Base-by-base conservation (phyloP, 1,140 invertebrate genomes). In the Ctenoplectra terminalis region DNA sequence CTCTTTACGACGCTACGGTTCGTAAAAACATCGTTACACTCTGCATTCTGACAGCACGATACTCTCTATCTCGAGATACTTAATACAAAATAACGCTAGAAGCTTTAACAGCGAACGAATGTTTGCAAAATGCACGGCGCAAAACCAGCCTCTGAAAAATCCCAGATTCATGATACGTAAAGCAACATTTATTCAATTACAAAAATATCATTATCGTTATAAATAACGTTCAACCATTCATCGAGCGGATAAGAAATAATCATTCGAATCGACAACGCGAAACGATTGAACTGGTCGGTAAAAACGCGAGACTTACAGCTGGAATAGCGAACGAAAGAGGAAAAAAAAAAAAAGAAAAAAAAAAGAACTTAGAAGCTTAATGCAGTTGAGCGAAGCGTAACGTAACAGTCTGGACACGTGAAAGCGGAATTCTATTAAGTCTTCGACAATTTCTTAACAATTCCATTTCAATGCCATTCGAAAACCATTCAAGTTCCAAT, bases 371-470 rank as follows among this genome's bases (percentile, higher is more conserved):
- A 37, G 34, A 64, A 40, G 23, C 61, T 34, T 9, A 40, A 26
- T 43, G 63, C 54, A 56, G n/a, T 56, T n/a, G 54, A 29, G 54
- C 63, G 37, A 64, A 64, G 58, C 58, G 58, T 60, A 34, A 34
- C 31, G 58, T 60, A 60, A 60, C 15, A 34, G 29, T 60, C 9
- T 7, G 17, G 29, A 23, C 58, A 23, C 58, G 31, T 9, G 58
- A 34, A 60, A 60, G 37, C 34, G 37, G n/a, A 8, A 43, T 64
- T 56, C 54, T 56, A 15, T 40, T 8, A 26, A 40, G n/a, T 26
- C 63, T 26, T 43, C 37, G 37, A 6, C 20, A 5, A 43, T 8
- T 2, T 64, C 20, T 40, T 40, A 5, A 7, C 3, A 1, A 20
- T 17, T 1, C 17, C 23, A 15, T 8, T 63, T 40, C 6, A 2